A percentile compares a stretch with the other conserved stretches of the same genome.
These are phyloP conservation scores for Crossaster papposus DNA, from an alignment of 53 echinoderm and acorn worm genomes.

Conservation along the genomic window DNA sequence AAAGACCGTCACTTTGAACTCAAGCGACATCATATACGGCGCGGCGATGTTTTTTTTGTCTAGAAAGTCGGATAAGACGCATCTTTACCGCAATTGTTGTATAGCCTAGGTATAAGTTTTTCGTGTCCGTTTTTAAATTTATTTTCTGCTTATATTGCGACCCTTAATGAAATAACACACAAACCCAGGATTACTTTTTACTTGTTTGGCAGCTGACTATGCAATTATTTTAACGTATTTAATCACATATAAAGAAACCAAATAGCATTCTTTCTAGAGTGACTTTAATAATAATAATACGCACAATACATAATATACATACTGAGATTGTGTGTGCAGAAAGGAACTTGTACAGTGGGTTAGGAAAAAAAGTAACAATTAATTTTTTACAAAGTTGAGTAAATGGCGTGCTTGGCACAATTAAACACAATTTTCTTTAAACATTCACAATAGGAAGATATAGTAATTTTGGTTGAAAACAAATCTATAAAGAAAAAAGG, in stretches of 20 bases:
- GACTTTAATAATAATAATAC: constrained; percentile 22
- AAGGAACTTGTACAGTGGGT: background rate
- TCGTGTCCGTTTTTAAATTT: too few relatives aligned
- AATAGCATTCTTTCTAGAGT: background rate
- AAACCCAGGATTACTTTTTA: background rate
- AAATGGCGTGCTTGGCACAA: constrained; percentile 40
- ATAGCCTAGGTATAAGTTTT: too few relatives aligned
- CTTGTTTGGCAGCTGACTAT: constrained; percentile 62
- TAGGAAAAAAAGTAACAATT: constrained; percentile 18
- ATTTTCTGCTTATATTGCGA: too few relatives aligned
- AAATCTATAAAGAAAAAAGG: background rate
- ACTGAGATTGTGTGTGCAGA: constrained; percentile 31
- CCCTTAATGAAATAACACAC: background rate
- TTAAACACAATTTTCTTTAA: background rate
- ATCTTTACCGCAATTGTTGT: too few relatives aligned
- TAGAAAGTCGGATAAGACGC: too few relatives aligned
- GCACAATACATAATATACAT: constrained; percentile 53
- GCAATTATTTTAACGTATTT: constrained; percentile 39
- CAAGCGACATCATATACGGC: too few relatives aligned
- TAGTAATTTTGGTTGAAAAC: background rate
- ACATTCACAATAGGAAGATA: background rate
- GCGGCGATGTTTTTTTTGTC: too few relatives aligned
- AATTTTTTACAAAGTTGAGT: constrained; percentile 55
- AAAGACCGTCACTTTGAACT: too few relatives aligned
- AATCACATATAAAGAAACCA: constrained; percentile 45